Base-by-base conservation (phyloP, 2,113 vertebrate genomes). In the Barnardius zonarius region DNA sequence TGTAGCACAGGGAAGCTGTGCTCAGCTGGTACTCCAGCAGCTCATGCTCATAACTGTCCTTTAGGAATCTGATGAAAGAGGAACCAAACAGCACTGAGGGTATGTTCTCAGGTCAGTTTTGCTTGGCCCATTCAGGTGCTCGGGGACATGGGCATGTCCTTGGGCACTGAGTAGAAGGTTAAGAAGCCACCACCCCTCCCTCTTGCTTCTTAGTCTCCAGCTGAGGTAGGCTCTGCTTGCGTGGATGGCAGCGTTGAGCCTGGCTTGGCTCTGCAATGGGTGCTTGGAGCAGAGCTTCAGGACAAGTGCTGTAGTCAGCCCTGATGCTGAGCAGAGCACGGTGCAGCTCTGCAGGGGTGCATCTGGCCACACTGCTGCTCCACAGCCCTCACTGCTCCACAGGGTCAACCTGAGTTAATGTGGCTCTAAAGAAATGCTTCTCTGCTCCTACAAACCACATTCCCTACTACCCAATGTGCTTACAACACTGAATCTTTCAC, bases 201-300 rank as follows among this genome's bases (percentile, higher is more conserved):
- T 41, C 3, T n/a, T 79, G 25, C 80, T 72, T 68, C 23, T 84
- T 84, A n/a, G 23, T 28, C 66, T 46, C 2, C 25, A 30, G 66
- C 52, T 64, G 90, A 63, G 73, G 18, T 2, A 3, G 57, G 23
- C 62, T 73, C 25, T 24, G 57, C 76, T 76, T 55, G 25, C 70
- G 18, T 30, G 54, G 28, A 5, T 20, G 39, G 31, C 23, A 11
- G 1, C 2, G 3, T 55, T 62, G 20, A 44, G 4, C n/a, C 44
- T 66, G 0, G 1, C 37, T 30, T 16, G 73, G 22, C 51, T 52
- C 11, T 0, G 1, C 37, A 67, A 39, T 43, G 51, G 6, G 67
- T 17, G 35, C 15, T 9, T 90, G 49, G 67, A 75, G 90, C 69
- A 84, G 28, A 49, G 63, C 39, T 70, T 64, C 49, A 59, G 57